Base-by-base conservation (phyloP, 2,888 invertebrate species). In the Tethea ocularis region DNA sequence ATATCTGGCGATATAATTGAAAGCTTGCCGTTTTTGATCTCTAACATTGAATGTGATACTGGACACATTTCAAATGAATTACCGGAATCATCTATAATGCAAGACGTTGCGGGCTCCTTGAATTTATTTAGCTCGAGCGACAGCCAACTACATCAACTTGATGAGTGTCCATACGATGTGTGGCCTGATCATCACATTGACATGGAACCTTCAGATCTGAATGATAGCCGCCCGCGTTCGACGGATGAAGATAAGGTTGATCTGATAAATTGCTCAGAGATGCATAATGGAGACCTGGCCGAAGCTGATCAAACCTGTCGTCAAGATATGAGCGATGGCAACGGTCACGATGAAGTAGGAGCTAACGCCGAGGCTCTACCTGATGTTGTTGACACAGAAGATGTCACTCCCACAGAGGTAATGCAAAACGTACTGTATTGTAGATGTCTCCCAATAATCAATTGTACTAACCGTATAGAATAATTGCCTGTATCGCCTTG, bases 231-330 rank as follows among this genome's bases (percentile, higher is more conserved):
- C 61, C 82, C 86, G 26, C 84, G 83, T 15, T 87, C 87, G 46
- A 85, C 86, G 67, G 89, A 87, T 61, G 93, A 91, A 59, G 87
- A 86, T 36, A 93, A 93, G 70, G 87, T 89, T 33, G 93, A 93
- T 72, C 79, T 93, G 60, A 84, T 92, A 26, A 87, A 90, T 67
- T 90, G 90, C 73, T 89, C 91, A 22, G 94, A 93, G 68, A 94
- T 94, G 80, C 94, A 94, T 64, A 95, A 97, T 79, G 96, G 95
- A 26, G 97, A 97, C 77, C 87, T 97, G 67, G 96, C 97, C 0
- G 97, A 97, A 85, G 97, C 97, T 11, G 97, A 97, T 88, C 97
- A 97, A 84, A 95, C 96, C 57, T 94, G 96, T 69, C 93, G 89
- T 56, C 63, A 78, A 5, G 91, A 88, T n/a, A 68, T 68, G 22